A percentile compares a stretch with the other conserved stretches of the same genome.
These are phyloP conservation scores for Darevskia mixta DNA, from an alignment of 2,797 vertebrate genomes.

Conservation along the genomic window DNA sequence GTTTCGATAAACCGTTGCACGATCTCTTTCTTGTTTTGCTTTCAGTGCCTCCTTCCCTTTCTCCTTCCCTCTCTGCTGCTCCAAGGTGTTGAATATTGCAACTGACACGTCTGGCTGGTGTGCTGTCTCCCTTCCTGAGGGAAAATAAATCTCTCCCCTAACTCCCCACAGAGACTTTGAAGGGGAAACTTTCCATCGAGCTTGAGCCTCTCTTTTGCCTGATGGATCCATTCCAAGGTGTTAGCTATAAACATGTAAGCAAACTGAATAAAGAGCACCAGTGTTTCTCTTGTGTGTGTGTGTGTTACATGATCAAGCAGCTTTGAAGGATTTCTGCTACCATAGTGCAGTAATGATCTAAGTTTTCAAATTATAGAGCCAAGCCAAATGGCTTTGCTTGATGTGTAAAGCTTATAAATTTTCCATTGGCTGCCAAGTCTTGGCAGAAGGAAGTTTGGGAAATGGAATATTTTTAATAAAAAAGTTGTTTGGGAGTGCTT, in stretches of 20 bases:
- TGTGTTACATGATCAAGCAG: background rate
- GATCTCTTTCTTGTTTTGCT: background rate
- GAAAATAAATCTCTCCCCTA: background rate
- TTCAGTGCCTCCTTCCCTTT: background rate
- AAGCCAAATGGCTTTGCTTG: background rate
- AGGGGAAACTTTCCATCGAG: background rate
- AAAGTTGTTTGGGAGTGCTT: background rate
- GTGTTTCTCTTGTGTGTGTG: background rate
- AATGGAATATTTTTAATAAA: background rate
- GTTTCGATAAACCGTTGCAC: background rate
- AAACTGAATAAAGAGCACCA: background rate
- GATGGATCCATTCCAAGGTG: background rate
- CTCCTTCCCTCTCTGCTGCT: background rate
- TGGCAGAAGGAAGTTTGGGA: background rate
- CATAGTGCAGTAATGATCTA: background rate
- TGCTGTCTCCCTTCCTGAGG: conserved; percentile 1
- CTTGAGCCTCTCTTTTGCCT: background rate
- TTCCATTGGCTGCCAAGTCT: background rate
- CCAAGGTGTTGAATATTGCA: background rate
- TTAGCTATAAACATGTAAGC: background rate
- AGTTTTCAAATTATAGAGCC: background rate
- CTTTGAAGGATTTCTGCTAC: conserved; percentile 11
- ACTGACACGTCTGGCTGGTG: background rate
- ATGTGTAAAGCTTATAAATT: background rate
- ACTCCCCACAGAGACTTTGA: background rate